phyloP scores from a whole-genome alignment of 2,888 invertebrate genomes.

The Drosophila rellima region DNA sequence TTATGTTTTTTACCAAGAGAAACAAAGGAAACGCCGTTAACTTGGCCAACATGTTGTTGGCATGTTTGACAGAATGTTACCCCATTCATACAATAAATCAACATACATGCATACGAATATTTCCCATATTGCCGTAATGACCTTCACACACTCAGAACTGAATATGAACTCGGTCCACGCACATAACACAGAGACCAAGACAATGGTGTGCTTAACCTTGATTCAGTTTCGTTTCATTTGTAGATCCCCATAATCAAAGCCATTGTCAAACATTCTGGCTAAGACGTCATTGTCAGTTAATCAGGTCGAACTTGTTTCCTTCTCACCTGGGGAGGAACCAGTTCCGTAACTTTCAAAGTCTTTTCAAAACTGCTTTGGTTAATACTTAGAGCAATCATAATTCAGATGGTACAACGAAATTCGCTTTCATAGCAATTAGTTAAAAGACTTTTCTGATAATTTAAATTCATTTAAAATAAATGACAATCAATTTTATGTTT shows the following conservation, averaged over 20 bases:
- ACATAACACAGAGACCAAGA: conserved; percentile 5
- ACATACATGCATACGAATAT: conserved; percentile 5
- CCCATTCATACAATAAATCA: conserved; percentile 18
- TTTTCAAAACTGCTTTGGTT: not conserved
- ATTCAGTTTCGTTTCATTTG: conserved; percentile 42
- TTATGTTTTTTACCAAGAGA: conserved; percentile 18
- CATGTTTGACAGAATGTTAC: conserved; percentile 37
- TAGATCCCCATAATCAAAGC: conserved; percentile 15
- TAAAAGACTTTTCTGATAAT: not conserved
- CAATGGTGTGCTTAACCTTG: conserved; percentile 37
- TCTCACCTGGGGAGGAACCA: not conserved
- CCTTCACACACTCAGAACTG: conserved; percentile 57
- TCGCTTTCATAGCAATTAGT: conserved; percentile 5
- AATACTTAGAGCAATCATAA: not conserved
- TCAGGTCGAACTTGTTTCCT: conserved; percentile 15
- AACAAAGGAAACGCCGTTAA: conserved; percentile 69
- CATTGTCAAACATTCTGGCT: conserved; percentile 25
- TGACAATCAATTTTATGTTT: not conserved
- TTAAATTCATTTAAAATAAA: no score
- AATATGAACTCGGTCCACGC: conserved; percentile 6
- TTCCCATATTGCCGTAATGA: conserved; percentile 24
- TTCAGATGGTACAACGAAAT: not conserved
- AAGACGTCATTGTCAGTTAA: conserved; percentile 20
- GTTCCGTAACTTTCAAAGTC: conserved; percentile 5
- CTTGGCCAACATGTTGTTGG: conserved; percentile 38